Evolutionary conservation across 2,113 vertebrate species (phyloP).

Genomic region (Tautogolabrus adspersus): DNA sequence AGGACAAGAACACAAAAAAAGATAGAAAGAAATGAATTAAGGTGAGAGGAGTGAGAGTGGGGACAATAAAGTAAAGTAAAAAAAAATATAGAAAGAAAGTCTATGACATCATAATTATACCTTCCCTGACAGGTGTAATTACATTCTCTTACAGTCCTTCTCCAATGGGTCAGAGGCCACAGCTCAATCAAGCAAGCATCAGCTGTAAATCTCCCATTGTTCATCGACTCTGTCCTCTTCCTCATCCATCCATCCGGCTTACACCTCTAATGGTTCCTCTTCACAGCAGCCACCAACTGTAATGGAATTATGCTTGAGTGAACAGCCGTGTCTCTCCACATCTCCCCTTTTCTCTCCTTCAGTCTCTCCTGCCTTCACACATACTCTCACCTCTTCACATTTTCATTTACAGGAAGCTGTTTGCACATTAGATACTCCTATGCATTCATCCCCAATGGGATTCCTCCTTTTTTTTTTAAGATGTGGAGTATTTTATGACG

Average conservation of each 20-base stretch:
- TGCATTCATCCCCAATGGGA: constrained; percentile 31
- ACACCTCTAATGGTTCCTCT: constrained; percentile 79
- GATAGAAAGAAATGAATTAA: background rate
- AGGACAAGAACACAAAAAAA: too few relatives aligned
- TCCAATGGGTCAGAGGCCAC: constrained; percentile 58
- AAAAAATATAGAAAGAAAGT: too few relatives aligned
- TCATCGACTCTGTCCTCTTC: constrained; percentile 53
- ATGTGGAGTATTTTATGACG: constrained; percentile 42
- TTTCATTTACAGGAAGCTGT: constrained; percentile 58
- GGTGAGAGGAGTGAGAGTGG: too few relatives aligned
- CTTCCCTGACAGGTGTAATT: constrained; percentile 57
- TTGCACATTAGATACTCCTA: constrained; percentile 56
- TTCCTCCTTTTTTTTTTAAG: constrained; percentile 19
- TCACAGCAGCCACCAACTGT: constrained; percentile 77
- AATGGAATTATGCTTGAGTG: constrained; percentile 79
- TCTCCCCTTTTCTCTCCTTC: constrained; percentile 29
- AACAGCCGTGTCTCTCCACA: constrained; percentile 62
- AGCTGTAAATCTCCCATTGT: constrained; percentile 50
- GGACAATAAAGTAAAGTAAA: constrained; percentile 7
- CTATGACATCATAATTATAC: constrained; percentile 31
- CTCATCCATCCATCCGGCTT: constrained; percentile 78
- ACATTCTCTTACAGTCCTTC: constrained; percentile 37
- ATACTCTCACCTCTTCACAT: constrained; percentile 9
- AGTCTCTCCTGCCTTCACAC: background rate
- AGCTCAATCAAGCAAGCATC: constrained; percentile 61